Evolutionary conservation across 2,888 invertebrate genomes (phyloP), one percentile per base, ranked within the genome.

Genomic region (Brenthis ino): DNA sequence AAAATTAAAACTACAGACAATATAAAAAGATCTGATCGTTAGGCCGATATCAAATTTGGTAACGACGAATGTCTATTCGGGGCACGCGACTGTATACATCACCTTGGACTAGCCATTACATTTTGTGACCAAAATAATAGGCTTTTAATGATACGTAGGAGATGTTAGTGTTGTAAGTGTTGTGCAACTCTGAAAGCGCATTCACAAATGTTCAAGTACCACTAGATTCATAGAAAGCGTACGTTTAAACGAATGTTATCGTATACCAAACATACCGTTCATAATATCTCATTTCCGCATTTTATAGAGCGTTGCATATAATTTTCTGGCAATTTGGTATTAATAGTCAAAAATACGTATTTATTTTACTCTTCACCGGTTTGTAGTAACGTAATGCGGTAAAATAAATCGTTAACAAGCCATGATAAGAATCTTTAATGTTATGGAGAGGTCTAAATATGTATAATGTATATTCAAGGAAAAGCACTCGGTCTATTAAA

Each of bases 131-230:
- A 76, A 82, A 83, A 80, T 82, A 82, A 83, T 82, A 81, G 77
- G 60, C 76, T 74, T 75, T 74, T 81, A 81, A 83, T 83, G 78
- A 79, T 80, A 78, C 76, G 75, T 74, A 77, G 77, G 69, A 69
- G 65, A 68, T 68, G 63, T 63, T 24, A 63, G 57, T 69, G 65
- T 69, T 66, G 69, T 28, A 69, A 58, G 55, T 33, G 69, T 73
- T 74, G 75, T 78, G 77, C 78, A 79, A 78, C 77, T 79, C 78
- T 71, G 81, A 86, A 85, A 85, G 81, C 74, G 79, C 78, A 82
- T 83, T 82, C 77, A 76, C 76, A 74, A 80, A 80, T 76, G 77
- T 70, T 79, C 76, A 74, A 78, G 76, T 72, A 77, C 61, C 68
- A 47, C 76, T 77, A 70, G 75, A 78, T 74, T 74, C 72, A 77